Evolutionary conservation across 2,888 invertebrate species (phyloP).

Genomic region (Linyphia triangularis): DNA sequence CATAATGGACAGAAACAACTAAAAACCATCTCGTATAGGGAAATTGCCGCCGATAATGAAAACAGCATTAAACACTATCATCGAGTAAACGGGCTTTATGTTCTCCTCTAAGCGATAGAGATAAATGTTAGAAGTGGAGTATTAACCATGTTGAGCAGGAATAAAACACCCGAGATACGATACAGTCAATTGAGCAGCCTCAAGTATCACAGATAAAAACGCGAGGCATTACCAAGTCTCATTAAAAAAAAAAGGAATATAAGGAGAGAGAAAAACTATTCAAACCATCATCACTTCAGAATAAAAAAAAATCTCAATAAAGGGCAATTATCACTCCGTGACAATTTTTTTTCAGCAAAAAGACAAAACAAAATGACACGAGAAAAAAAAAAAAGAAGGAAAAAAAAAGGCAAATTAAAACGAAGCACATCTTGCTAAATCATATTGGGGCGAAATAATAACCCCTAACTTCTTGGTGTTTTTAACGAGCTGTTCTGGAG

Average conservation of each 20-base stretch:
- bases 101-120: slow-evolving; percentile 37
- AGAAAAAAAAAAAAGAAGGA: slow-evolving; percentile 11
- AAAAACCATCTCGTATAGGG: neutral
- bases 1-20: slow-evolving; percentile 21
- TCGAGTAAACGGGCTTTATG: slow-evolving; percentile 43
- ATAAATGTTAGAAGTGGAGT: slow-evolving; percentile 54
- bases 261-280: slow-evolving; percentile 32
- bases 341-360: neutral
- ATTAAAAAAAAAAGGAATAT: slow-evolving; percentile 17
- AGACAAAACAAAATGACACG: slow-evolving; percentile 10
- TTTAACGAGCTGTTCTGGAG: slow-evolving; percentile 39
- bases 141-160: slow-evolving; percentile 38
- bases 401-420: slow-evolving; percentile 57
- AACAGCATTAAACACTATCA: slow-evolving; percentile 34
- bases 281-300: slow-evolving; percentile 27
- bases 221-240: slow-evolving; percentile 22
- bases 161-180: slow-evolving; percentile 34
- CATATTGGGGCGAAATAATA: slow-evolving; percentile 62
- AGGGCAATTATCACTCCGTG: slow-evolving; percentile 60
- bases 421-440: slow-evolving; percentile 52
- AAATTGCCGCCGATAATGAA: slow-evolving; percentile 55
- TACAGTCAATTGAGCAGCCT: slow-evolving; percentile 43
- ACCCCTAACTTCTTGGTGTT: slow-evolving; percentile 64
- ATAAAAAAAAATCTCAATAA: slow-evolving; percentile 1
- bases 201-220: slow-evolving; percentile 13